phyloP scores from a whole-genome alignment of 1,140 invertebrate species.

The Trichonephila clavata region DNA sequence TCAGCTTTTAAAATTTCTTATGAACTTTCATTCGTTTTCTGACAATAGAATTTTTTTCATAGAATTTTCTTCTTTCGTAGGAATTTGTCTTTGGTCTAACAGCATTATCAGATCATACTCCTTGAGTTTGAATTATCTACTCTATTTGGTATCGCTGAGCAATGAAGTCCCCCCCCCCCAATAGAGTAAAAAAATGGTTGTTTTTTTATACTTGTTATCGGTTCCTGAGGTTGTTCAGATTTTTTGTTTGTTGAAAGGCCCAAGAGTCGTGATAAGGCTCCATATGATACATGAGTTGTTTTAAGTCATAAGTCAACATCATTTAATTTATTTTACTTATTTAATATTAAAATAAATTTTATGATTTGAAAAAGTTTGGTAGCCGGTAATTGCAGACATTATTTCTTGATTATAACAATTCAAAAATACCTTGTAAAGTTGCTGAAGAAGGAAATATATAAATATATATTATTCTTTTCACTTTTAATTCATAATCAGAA shows the following conservation, averaged over 20 bases:
- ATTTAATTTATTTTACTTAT: no score
- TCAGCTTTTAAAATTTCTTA: not conserved
- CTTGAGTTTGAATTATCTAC: not conserved
- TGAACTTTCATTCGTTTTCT: not conserved
- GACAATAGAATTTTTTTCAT: not conserved
- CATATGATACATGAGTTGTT: no score
- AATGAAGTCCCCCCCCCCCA: not conserved
- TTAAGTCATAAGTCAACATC: no score
- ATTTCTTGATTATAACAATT: no score
- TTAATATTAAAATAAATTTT: no score
- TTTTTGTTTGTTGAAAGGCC: not conserved
- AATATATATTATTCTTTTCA: no score
- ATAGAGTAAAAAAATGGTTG: not conserved
- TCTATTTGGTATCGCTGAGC: not conserved
- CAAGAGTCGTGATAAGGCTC: no score
- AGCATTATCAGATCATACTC: constrained; percentile 5
- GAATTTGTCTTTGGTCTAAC: not conserved
- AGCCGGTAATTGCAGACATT: no score
- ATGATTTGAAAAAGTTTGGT: no score
- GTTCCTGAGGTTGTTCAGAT: not conserved
- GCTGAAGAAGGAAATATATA: no score
- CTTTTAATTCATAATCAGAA: no score
- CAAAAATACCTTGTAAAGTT: no score
- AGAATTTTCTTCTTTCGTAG: not conserved
- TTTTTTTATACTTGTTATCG: not conserved